phyloP scores from a whole-genome alignment of 2,113 vertebrate genomes.

The Cephalopholis sonnerati region DNA sequence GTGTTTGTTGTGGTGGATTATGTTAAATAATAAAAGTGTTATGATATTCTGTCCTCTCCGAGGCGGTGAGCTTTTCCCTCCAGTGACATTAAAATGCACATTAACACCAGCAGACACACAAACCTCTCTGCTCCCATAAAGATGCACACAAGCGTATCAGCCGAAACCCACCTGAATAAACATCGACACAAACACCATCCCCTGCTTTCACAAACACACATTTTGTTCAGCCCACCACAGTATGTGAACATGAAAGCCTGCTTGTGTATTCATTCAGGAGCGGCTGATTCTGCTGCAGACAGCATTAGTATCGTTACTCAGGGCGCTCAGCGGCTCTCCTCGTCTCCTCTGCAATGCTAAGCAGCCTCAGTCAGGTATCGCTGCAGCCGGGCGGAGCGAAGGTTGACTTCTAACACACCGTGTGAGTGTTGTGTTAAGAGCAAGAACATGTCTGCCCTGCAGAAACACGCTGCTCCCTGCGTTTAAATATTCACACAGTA shows the following conservation, averaged over 20 bases:
- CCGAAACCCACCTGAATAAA: neutral
- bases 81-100: neutral
- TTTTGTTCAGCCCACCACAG: neutral
- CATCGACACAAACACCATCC: neutral
- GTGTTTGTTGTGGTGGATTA: neutral
- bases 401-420: slow-evolving; percentile 35
- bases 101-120: neutral
- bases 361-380: slow-evolving; percentile 12
- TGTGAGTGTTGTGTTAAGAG: slow-evolving; percentile 7
- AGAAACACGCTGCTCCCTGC: slow-evolving; percentile 15
- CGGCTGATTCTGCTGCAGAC: slow-evolving; percentile 5
- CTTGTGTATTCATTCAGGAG: neutral
- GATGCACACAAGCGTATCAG: neutral
- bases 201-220: neutral
- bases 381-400: neutral
- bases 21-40: neutral
- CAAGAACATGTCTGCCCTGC: slow-evolving; percentile 29
- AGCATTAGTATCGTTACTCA: neutral
- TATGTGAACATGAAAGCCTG: neutral
- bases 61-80: neutral
- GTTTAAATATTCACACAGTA: slow-evolving; percentile 12
- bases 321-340: neutral
- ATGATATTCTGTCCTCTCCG: neutral
- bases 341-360: slow-evolving; percentile 20
- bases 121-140: neutral